A percentile compares a stretch with the other conserved stretches of the same genome.
These are phyloP conservation scores for Chanos chanos DNA, from an alignment of 2,797 vertebrate species.

Conservation along the genomic window DNA sequence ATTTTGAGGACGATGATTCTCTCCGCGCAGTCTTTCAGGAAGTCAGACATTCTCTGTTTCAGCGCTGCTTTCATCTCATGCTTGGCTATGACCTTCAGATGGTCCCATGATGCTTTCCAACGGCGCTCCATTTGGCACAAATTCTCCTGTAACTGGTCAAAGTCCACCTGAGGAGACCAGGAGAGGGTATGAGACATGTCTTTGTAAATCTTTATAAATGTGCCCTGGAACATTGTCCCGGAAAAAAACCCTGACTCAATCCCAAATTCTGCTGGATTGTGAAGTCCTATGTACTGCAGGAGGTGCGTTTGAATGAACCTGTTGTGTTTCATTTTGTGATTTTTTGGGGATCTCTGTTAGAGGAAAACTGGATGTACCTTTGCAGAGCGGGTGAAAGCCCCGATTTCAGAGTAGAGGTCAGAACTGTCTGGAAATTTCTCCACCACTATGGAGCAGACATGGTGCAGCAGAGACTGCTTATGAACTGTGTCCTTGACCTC, in stretches of 20 bases:
- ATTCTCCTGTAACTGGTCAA: conserved; percentile 96
- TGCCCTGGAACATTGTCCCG: no score
- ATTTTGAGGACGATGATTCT: conserved; percentile 96
- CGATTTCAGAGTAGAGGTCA: conserved; percentile 96
- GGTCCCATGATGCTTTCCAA: conserved; percentile 98
- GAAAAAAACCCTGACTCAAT: not conserved
- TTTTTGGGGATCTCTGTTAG: no score
- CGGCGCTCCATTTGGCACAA: conserved; percentile 91
- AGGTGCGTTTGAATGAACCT: no score
- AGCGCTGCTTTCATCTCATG: conserved; percentile 92
- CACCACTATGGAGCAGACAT: conserved; percentile 90
- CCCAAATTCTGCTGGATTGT: no score
- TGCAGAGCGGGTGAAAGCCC: conserved; percentile 90
- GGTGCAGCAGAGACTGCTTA: conserved; percentile 94
- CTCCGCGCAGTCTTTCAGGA: conserved; percentile 94
- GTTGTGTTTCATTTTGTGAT: not conserved
- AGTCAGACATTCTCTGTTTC: conserved; percentile 95
- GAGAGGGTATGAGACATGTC: not conserved
- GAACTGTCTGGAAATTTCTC: conserved; percentile 96
- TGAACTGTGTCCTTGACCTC: conserved; percentile 98
- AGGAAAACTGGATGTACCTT: conserved; percentile 73
- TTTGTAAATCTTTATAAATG: no score
- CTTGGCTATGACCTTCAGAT: conserved; percentile 95
- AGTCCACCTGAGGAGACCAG: conserved; percentile 81
- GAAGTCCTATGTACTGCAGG: not conserved